Evolutionary conservation across 2,113 vertebrate species (phyloP).

Genomic region (Anhinga anhinga): DNA sequence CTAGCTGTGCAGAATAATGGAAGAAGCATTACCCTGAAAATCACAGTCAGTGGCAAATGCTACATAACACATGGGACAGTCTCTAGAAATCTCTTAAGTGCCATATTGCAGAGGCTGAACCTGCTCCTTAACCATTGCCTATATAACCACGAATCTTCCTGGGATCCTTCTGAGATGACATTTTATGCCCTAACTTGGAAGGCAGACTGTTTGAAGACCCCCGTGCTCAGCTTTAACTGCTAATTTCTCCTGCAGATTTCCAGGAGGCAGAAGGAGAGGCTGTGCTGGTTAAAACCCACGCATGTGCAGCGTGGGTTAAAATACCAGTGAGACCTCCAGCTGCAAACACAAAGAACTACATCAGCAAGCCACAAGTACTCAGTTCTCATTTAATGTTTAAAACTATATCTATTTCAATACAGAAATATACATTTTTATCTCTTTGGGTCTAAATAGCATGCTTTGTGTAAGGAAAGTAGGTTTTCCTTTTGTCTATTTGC

Average conservation of each 20-base stretch:
- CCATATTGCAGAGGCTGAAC: not conserved
- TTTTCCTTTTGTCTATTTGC: not conserved
- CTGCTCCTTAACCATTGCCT: not conserved
- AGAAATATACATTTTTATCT: not conserved
- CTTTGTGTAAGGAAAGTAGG: not conserved
- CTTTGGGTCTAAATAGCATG: not conserved
- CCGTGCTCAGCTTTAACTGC: not conserved
- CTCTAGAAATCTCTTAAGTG: not conserved
- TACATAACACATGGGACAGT: accelerated
- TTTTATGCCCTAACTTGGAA: accelerated
- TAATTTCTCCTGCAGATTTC: not conserved
- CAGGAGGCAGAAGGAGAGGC: not conserved
- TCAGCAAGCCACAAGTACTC: not conserved
- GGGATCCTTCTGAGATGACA: not conserved
- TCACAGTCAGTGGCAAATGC: not conserved
- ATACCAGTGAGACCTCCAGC: not conserved
- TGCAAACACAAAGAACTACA: not conserved
- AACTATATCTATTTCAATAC: not conserved
- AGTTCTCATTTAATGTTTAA: not conserved
- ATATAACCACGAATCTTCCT: not conserved
- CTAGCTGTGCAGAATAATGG: not conserved
- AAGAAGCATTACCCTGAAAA: not conserved
- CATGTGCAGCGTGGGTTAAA: not conserved
- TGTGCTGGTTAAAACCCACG: not conserved
- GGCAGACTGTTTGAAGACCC: not conserved